These are phyloP conservation scores for Todus mexicanus DNA, from an alignment of 2,797 vertebrate genomes.

Conservation along the genomic window DNA sequence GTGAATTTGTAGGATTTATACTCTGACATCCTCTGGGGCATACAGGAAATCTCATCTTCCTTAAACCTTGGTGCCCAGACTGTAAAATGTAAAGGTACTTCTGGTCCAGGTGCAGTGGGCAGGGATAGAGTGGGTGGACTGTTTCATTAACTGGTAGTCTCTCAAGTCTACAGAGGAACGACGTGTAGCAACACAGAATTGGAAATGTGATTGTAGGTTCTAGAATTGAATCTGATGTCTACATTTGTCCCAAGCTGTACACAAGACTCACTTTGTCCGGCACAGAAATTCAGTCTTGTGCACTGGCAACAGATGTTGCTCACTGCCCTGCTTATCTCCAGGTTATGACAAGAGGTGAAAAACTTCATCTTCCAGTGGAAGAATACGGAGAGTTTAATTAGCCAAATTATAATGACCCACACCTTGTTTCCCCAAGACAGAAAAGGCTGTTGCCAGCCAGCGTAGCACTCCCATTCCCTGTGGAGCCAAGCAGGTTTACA, in stretches of 20 bases:
- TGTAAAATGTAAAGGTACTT: neutral
- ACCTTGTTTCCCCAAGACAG: neutral
- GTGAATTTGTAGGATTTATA: neutral
- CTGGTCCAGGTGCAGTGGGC: neutral
- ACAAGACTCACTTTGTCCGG: neutral
- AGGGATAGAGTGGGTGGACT: neutral
- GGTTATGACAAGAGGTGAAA: neutral
- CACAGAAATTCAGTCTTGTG: neutral
- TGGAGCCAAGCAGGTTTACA: neutral
- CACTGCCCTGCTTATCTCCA: neutral
- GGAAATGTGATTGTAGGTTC: neutral
- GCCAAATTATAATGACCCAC: neutral
- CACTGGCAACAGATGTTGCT: neutral
- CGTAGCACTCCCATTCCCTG: rapidly evolving
- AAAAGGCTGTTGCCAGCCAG: neutral
- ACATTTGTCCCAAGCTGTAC: rapidly evolving
- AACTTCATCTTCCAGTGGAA: neutral
- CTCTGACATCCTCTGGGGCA: neutral
- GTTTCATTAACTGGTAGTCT: neutral
- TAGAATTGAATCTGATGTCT: neutral
- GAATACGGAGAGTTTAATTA: neutral
- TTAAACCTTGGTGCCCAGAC: neutral
- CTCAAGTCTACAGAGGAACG: neutral
- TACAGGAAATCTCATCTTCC: neutral
- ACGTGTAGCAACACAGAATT: neutral